Evolutionary conservation across 37 sponge, comb jelly and placozoan species (phyloP).

Genomic region (Corticium candelabrum): DNA sequence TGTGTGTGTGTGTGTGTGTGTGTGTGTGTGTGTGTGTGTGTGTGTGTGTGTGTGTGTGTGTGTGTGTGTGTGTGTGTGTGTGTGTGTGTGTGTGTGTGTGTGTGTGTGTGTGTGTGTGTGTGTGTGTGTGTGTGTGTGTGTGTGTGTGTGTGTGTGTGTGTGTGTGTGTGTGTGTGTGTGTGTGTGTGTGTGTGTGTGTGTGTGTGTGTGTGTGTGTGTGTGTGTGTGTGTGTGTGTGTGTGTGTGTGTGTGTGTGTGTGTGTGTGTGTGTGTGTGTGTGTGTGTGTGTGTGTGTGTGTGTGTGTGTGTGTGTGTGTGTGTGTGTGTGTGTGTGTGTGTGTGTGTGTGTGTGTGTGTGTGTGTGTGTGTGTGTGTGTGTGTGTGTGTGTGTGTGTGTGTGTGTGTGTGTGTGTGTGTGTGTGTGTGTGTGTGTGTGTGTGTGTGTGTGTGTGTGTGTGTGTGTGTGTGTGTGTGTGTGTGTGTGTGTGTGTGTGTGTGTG

Average conservation of each 20-base stretch:
- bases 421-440: not conserved
- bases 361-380: not conserved
- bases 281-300: conserved; percentile 5
- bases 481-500: not conserved
- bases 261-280: conserved; percentile 5
- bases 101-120: conserved; percentile 5
- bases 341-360: conserved; percentile 5
- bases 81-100: conserved; percentile 5
- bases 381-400: not conserved
- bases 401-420: not conserved
- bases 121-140: conserved; percentile 5
- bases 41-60: conserved; percentile 5
- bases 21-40: conserved; percentile 5
- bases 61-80: conserved; percentile 5
- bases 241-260: conserved; percentile 5
- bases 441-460: not conserved
- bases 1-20: conserved; percentile 5
- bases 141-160: conserved; percentile 5
- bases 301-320: conserved; percentile 5
- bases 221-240: conserved; percentile 5
- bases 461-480: not conserved
- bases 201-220: conserved; percentile 5
- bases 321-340: conserved; percentile 5
- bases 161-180: conserved; percentile 5
- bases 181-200: conserved; percentile 5